These are phyloP conservation scores for Drosophila atripex DNA, from an alignment of 2,888 invertebrate genomes.

Conservation along the genomic window DNA sequence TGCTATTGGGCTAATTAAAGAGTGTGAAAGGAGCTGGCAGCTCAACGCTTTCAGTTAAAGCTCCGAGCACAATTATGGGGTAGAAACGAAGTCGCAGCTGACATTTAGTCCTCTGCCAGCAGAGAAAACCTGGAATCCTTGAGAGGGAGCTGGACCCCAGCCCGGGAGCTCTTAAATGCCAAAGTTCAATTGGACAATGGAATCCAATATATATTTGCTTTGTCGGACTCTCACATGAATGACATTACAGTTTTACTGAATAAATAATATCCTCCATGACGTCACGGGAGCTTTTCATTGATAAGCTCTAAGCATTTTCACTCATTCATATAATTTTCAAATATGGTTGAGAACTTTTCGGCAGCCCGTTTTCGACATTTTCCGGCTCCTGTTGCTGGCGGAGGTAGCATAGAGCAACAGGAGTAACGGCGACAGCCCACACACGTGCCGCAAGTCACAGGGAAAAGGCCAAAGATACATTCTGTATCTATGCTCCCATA, in stretches of 20 bases:
- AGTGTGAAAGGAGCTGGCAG: constrained; percentile 3
- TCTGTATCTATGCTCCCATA: constrained; percentile 16
- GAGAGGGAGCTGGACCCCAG: background rate
- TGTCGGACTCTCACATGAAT: constrained; percentile 25
- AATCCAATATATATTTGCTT: constrained; percentile 8
- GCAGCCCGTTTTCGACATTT: constrained; percentile 53
- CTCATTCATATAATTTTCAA: constrained; percentile 42
- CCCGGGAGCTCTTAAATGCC: constrained; percentile 34
- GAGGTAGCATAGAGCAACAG: constrained; percentile 25
- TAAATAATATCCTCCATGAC: constrained; percentile 27
- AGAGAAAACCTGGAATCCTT: background rate
- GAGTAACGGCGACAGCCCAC: constrained; percentile 50
- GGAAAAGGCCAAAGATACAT: constrained; percentile 70
- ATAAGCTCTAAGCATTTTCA: constrained; percentile 44
- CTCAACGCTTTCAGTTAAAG: constrained; percentile 16
- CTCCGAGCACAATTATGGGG: constrained; percentile 11
- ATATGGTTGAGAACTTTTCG: constrained; percentile 22
- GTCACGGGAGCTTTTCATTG: constrained; percentile 68
- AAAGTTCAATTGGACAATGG: constrained; percentile 52
- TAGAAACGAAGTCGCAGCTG: constrained; percentile 28
- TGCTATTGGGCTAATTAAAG: constrained; percentile 24
- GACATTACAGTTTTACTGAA: constrained; percentile 7
- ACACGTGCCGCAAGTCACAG: constrained; percentile 43
- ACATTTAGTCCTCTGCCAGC: constrained; percentile 43
- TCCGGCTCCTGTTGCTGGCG: constrained; percentile 27